Percentiles rank a stretch among this genome's conserved stretches.
Conservation (phyloP, 2,797 vertebrate species). For the Enteromius treurensis region DNA sequence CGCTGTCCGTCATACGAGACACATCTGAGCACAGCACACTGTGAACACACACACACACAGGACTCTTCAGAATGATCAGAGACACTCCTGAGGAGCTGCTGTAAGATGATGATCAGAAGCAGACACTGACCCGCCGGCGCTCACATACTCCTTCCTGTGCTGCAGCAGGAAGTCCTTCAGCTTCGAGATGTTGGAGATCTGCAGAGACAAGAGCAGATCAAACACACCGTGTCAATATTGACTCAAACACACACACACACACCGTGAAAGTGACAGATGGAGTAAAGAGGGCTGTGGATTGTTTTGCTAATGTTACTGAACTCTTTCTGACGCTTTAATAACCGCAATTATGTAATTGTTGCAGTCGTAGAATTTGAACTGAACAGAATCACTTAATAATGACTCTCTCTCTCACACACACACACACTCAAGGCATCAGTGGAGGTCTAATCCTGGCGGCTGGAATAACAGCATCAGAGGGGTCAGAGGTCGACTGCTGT, state of each 20-base stretch:
- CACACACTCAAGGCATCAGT: constrained; percentile 39
- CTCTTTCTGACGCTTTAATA: constrained; percentile 74
- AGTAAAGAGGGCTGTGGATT: constrained; percentile 56
- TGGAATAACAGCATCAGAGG: constrained; percentile 75
- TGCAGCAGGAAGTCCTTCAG: constrained; percentile 96
- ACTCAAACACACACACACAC: constrained; percentile 52
- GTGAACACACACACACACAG: constrained; percentile 48
- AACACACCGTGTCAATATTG: constrained; percentile 29
- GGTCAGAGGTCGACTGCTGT: constrained; percentile 75
- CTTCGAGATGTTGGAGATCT: constrained; percentile 96
- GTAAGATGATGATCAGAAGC: constrained; percentile 4
- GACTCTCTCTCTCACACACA: constrained; percentile 46
- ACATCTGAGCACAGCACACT: constrained; percentile 90
- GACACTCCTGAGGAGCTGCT: background rate
- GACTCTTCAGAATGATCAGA: background rate
- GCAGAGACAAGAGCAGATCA: constrained; percentile 63
- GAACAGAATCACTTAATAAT: constrained; percentile 70
- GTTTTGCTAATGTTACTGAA: constrained; percentile 67
- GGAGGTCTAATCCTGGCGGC: constrained; percentile 50
- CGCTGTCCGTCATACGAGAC: constrained; percentile 90
- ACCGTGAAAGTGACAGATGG: constrained; percentile 52
- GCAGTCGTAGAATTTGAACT: constrained; percentile 71
- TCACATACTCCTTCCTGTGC: constrained; percentile 96
- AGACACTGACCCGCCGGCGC: constrained; percentile 86
- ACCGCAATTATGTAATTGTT: constrained; percentile 80